Evolutionary conservation across 2,113 vertebrate species (phyloP).

Genomic region (Vanacampus margaritifer): DNA sequence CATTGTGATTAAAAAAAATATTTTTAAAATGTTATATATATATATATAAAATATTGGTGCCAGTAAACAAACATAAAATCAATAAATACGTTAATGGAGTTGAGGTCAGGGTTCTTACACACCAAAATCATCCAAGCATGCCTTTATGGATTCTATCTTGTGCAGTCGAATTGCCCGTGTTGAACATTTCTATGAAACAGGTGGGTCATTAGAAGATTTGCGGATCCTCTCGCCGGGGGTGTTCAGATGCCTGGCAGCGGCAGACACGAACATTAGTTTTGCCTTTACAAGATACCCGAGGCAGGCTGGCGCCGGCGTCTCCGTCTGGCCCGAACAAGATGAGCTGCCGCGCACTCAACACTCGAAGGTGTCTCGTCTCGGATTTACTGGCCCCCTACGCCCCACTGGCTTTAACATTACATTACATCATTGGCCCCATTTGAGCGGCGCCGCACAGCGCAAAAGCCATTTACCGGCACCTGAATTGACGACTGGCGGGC

Average conservation of each 20-base stretch:
- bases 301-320: conserved; percentile 52
- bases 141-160: not conserved
- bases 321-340: conserved; percentile 48
- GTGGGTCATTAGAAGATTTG: conserved; percentile 12
- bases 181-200: conserved; percentile 22
- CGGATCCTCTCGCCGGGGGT: not conserved
- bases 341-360: conserved; percentile 38
- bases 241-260: conserved; percentile 30
- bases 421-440: conserved; percentile 60
- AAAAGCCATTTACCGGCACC: conserved; percentile 28
- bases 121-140: not conserved
- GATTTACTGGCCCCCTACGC: conserved; percentile 38
- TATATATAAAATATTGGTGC: too few species aligned
- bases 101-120: not conserved
- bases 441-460: conserved; percentile 25
- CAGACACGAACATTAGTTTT: conserved; percentile 34
- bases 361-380: conserved; percentile 47
- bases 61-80: too few species aligned
- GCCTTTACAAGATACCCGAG: conserved; percentile 51
- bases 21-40: too few species aligned
- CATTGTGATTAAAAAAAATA: too few species aligned
- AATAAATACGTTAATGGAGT: too few species aligned
- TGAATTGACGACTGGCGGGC: conserved; percentile 23
- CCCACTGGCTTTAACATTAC: conserved; percentile 29
- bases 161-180: not conserved